Evolutionary conservation across 2,797 vertebrate species (phyloP), one percentile per base, ranked within the genome.

Genomic region (Enteromius paludinosus): DNA sequence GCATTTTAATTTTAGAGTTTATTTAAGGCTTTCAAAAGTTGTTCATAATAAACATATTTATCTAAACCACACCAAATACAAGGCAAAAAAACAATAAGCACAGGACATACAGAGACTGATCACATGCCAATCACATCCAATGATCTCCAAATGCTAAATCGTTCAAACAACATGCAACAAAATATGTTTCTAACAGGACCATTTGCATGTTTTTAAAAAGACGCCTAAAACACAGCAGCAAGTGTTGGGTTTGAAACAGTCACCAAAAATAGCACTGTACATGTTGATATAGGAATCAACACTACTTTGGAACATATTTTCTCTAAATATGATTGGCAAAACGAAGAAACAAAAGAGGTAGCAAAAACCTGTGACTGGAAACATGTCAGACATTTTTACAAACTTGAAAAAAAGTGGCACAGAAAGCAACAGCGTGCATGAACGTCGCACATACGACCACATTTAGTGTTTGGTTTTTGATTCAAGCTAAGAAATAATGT

Each of bases 11-110:
- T 35, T 15, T 54, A 1, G 2, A 56, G 38, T 77, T 64, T 78
- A 79, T 80, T 80, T 72, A 81, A 81, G 68, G 54, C 68, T 47
- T 47, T 47, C 54, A 72, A 49, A 43, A 72, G 23, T 61, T 62
- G 9, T 11, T 41, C 10, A 25, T 38, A 38, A 54, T 43, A 78
- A 33, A 65, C n/a, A 61, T 28, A 41, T 20, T 79, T 4, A 38
- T 78, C 47, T 38, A 52, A 9, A 43, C 17, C 49, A 81, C 28
- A 81, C 18, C 54, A 81, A 28, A 62, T 14, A 80, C 52, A 45
- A 18, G 43, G 61, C 61, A 30, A 45, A 74, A 74, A 62, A 49
- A 18, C 28, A 72, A 35, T 20, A 1, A 47, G 28, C 20, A 65
- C 25, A 65, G 25, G 59, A 33, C n/a, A 28, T 35, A 45, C 54